Percentiles rank a stretch among this genome's conserved stretches.
Conservation (phyloP, 2,888 invertebrate genomes). For the Petrolisthes cinctipes region DNA sequence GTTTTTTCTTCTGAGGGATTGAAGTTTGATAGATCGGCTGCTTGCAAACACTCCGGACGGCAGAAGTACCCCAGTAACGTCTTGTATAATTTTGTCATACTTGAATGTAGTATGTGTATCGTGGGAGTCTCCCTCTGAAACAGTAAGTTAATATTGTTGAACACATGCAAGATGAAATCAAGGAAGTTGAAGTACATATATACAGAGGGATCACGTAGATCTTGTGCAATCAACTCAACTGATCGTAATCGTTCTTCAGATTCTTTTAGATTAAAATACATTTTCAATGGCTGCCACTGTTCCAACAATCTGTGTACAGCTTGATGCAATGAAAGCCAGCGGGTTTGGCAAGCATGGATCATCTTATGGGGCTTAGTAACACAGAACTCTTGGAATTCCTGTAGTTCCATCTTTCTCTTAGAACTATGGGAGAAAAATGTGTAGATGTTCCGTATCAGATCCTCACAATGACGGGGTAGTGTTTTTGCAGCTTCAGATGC, state of each 20-base stretch:
- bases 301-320: conserved; percentile 10
- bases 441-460: conserved; percentile 2
- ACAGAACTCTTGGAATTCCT: not conserved
- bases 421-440: conserved; percentile 20
- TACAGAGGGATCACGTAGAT: conserved; percentile 6
- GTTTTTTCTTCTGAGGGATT: not conserved
- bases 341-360: conserved; percentile 22
- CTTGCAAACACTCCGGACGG: not conserved
- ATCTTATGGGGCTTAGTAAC: conserved; percentile 14
- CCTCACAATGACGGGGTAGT: conserved; percentile 14
- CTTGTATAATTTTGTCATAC: not conserved
- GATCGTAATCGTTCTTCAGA: not conserved
- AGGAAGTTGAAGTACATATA: conserved; percentile 2
- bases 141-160: not conserved
- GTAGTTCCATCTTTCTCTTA: not conserved
- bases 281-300: conserved; percentile 15
- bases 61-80: not conserved
- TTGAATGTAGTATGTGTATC: not conserved
- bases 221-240: not conserved
- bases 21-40: not conserved
- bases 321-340: conserved; percentile 1
- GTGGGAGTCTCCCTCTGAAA: not conserved
- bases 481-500: conserved; percentile 12
- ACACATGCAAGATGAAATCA: not conserved
- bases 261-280: conserved; percentile 5